Evolutionary conservation across 2,797 vertebrate genomes (phyloP), one percentile per base, ranked within the genome.

Genomic region (Odontamblyopus lacepedii): DNA sequence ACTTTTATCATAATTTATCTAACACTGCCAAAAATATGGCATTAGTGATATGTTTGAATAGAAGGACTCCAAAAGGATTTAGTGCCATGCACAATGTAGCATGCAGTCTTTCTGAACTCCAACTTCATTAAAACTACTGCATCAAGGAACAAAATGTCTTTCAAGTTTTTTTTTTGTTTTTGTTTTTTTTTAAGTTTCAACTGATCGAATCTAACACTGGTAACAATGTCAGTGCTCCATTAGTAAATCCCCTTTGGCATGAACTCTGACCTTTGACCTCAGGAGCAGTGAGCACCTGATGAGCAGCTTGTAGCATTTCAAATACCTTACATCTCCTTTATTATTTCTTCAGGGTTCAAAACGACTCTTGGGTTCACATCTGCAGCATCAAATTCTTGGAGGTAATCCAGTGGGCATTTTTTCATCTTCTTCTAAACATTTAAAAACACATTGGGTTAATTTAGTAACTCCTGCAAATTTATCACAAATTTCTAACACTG

Each of bases 331-430:
- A 67, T 76, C 64, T 74, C 16, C 69, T 85, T 70, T 6, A 50
- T 69, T 81, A 70, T 4, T 30, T 70, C 74, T 82, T 79, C 35
- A 19, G 70, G 73, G 63, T 70, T 84, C 75, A 59, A 12, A 80
- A 78, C 77, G 64, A 15, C 44, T 48, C 83, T 82, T 87, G 79
- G 80, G 70, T 75, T 73, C 76, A 76, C 71, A 41, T 23, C 69
- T 79, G 77, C 81, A 81, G 85, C 69, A 64, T 67, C 86, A 78
- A 63, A 69, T 59, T 70, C 71, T 67, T 66, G 41, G 66, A 76
- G 62, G 64, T 57, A 65, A 83, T 95, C 93, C 95, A 87, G 94
- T 95, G 69, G 92, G 93, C 18, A 90, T 88, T 77, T 77, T 90
- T 84, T 93, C 92, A 26, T 87, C 86, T 79, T 94, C 94, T 0